These are phyloP conservation scores for Enteromius anoplus DNA, from an alignment of 2,797 vertebrate genomes.

Conservation along the genomic window DNA sequence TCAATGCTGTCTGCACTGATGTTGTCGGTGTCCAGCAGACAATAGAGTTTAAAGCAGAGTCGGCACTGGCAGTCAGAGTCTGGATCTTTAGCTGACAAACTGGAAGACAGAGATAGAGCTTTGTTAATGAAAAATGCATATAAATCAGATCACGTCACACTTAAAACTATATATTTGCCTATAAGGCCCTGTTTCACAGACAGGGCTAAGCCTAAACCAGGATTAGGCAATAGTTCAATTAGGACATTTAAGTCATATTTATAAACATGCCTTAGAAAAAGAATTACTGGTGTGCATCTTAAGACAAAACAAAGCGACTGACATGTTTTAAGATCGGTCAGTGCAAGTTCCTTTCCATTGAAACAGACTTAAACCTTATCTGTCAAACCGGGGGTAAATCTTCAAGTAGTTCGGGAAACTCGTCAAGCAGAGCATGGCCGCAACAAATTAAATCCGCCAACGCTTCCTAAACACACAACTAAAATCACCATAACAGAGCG, in stretches of 20 bases:
- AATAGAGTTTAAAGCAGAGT: constrained; percentile 92
- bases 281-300: too few species aligned
- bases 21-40: constrained; percentile 86
- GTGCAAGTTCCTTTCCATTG: too few species aligned
- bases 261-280: too few species aligned
- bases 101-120: constrained; percentile 63
- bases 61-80: constrained; percentile 80
- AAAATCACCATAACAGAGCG: neutral
- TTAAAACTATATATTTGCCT: neutral
- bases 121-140: constrained; percentile 19
- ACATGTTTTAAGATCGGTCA: too few species aligned
- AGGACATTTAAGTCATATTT: too few species aligned
- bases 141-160: neutral
- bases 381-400: neutral
- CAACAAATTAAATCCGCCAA: neutral
- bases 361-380: too few species aligned
- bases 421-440: neutral
- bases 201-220: too few species aligned
- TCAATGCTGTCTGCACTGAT: constrained; percentile 88
- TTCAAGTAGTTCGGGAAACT: neutral
- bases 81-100: constrained; percentile 80
- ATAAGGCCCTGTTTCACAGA: too few species aligned
- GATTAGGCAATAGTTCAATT: too few species aligned
- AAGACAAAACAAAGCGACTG: too few species aligned
- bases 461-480: constrained; percentile 28